Conservation (phyloP, 2,113 vertebrate genomes). For the Camarhynchus parvulus region DNA sequence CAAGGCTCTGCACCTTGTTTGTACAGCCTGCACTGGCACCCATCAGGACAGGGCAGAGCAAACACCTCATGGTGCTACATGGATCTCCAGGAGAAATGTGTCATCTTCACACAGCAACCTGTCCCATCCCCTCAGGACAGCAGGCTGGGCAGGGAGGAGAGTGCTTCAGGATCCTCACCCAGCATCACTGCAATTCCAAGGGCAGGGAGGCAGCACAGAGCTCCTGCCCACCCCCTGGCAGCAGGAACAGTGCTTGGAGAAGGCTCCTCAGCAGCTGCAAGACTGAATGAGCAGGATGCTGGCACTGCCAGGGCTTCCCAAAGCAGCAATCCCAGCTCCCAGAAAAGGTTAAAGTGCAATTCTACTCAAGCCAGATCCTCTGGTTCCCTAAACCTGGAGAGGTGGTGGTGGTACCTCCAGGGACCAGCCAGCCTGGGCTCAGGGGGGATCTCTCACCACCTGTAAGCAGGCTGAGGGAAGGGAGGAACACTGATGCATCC, state of each 20-base stretch:
- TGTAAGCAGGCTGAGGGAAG: neutral
- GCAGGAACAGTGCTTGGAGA: neutral
- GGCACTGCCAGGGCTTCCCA: neutral
- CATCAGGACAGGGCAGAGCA: neutral
- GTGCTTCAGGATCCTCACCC: neutral
- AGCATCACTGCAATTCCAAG: neutral
- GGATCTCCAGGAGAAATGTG: neutral
- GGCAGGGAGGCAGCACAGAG: neutral
- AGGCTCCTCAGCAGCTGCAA: neutral
- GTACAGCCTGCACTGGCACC: neutral
- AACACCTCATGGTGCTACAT: rapidly evolving
- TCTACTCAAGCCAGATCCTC: neutral
- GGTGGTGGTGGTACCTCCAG: neutral
- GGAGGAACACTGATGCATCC: neutral
- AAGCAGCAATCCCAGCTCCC: neutral
- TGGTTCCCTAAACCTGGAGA: neutral
- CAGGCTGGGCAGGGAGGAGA: neutral
- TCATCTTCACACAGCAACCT: neutral
- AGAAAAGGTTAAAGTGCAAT: neutral
- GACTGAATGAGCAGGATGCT: neutral
- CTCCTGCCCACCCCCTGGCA: neutral
- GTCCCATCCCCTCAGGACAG: rapidly evolving
- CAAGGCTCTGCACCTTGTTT: neutral
- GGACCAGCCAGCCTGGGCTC: neutral
- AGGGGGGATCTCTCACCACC: neutral